Base-by-base conservation (phyloP, 1,140 invertebrate genomes). In the Archegozetes longisetosus region DNA sequence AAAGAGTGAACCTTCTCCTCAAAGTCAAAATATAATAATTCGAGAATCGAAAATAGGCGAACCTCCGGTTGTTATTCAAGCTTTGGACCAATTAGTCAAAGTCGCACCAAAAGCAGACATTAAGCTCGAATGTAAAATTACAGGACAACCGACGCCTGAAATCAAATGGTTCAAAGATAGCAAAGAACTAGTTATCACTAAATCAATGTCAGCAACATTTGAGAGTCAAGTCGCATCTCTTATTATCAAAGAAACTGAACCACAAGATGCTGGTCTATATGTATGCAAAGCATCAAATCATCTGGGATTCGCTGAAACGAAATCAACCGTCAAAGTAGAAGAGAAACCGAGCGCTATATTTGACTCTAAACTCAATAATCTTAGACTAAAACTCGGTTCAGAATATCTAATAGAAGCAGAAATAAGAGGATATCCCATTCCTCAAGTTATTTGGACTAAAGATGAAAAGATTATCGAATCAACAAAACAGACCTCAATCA, bases 121-220 rank as follows among this genome's bases (percentile, higher is more conserved):
- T 62, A 84, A 79, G 64, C 73, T 91, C 47, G 77, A 78, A 20
- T 83, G 86, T 68, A 80, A 85, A 50, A 83, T 87, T 66, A 81
- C 80, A 60, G 91, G 87, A n/a, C 74, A 81, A 66, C 88, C 90
- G 2, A 73, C 78, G 69, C 90, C 91, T n/a, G 82, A 79, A 64
- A 80, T 91, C 4, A 80, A 77, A 62, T 95, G 90, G 90, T 80
- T 70, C 4, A 70, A 71, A 26, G 71, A 73, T 64, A 75, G 72
- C 46, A 64, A 47, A 47, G 46, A 47, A n/a, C 2, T 57, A 27
- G 48, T 57, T n/a, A 47, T 57, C 14, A 57, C 40, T 27, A 47
- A 47, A 27, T 29, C 40, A n/a, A 17, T 47, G 26, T 13, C 24
- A 2, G 9, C 6, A 4, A 6, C 32, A 24, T n/a, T n/a, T n/a